Conservation (phyloP, 30 jellyfish, hydroid and myxozoan genomes). For the Phacellophora camtschatica region DNA sequence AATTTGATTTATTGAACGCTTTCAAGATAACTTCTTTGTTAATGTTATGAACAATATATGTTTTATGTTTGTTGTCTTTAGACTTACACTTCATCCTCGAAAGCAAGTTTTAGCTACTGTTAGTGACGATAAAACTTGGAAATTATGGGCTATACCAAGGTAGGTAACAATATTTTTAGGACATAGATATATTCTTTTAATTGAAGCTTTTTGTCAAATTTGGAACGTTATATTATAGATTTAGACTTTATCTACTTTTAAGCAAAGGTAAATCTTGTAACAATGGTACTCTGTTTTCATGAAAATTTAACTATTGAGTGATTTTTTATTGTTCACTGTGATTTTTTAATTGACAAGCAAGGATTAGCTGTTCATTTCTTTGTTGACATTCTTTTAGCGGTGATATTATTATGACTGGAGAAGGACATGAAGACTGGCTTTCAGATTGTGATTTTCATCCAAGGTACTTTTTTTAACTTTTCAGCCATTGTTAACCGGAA, state of each 20-base stretch:
- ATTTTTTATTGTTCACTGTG: too few relatives aligned
- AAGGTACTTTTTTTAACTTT: slow-evolving; percentile 16
- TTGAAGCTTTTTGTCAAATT: too few relatives aligned
- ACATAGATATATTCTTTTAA: too few relatives aligned
- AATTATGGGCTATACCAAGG: slow-evolving; percentile 91
- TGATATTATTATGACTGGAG: slow-evolving; percentile 82
- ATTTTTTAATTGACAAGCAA: too few relatives aligned
- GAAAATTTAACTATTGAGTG: too few relatives aligned
- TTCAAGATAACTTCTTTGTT: too few relatives aligned
- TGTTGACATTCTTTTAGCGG: slow-evolving; percentile 77
- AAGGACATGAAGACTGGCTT: slow-evolving; percentile 94
- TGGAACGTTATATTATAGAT: too few relatives aligned
- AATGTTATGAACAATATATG: neutral
- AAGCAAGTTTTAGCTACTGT: slow-evolving; percentile 89
- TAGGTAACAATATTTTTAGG: neutral
- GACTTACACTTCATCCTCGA: slow-evolving; percentile 87
- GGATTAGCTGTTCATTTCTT: too few relatives aligned
- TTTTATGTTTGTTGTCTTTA: neutral
- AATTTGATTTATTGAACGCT: too few relatives aligned
- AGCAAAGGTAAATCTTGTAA: too few relatives aligned
- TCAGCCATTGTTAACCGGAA: neutral
- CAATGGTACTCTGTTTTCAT: too few relatives aligned
- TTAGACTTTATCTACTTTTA: too few relatives aligned
- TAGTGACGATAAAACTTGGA: slow-evolving; percentile 96
- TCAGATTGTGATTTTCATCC: slow-evolving; percentile 94